Evolutionary conservation across 1,140 invertebrate species (phyloP).

Genomic region (Hormaphis cornu): DNA sequence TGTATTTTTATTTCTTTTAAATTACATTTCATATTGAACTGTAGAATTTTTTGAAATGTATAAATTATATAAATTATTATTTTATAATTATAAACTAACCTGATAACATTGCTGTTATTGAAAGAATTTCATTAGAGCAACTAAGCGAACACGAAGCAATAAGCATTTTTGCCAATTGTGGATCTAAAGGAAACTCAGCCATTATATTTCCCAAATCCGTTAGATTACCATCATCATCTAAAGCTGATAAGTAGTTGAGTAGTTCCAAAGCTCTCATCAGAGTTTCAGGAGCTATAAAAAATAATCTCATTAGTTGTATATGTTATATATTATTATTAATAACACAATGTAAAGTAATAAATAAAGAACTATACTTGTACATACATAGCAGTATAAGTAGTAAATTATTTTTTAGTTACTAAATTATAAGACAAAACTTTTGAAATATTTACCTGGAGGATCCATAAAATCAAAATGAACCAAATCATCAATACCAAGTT

Average conservation of each 20-base stretch:
- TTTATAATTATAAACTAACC: constrained; percentile 53
- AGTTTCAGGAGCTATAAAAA: constrained; percentile 82
- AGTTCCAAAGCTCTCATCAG: constrained; percentile 98
- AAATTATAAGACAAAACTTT: background rate
- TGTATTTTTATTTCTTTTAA: too few relatives aligned
- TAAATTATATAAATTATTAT: background rate
- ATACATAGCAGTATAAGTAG: background rate
- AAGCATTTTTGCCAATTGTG: constrained; percentile 97
- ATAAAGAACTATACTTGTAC: background rate
- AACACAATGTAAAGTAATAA: background rate
- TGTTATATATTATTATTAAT: background rate
- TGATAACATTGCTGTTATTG: constrained; percentile 98
- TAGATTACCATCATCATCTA: constrained; percentile 94
- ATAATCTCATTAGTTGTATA: background rate
- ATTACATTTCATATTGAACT: too few relatives aligned
- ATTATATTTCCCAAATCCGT: constrained; percentile 96
- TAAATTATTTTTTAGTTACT: background rate
- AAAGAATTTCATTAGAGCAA: constrained; percentile 98
- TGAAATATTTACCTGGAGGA: constrained; percentile 58
- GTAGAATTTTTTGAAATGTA: too few relatives aligned
- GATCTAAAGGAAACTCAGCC: constrained; percentile 99
- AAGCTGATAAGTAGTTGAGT: constrained; percentile 90
- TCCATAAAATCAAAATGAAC: constrained; percentile 99
- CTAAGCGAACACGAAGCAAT: constrained; percentile 94
- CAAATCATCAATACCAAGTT: constrained; percentile 97